Conservation (phyloP, 2,797 vertebrate species). For the Morus bassanus region DNA sequence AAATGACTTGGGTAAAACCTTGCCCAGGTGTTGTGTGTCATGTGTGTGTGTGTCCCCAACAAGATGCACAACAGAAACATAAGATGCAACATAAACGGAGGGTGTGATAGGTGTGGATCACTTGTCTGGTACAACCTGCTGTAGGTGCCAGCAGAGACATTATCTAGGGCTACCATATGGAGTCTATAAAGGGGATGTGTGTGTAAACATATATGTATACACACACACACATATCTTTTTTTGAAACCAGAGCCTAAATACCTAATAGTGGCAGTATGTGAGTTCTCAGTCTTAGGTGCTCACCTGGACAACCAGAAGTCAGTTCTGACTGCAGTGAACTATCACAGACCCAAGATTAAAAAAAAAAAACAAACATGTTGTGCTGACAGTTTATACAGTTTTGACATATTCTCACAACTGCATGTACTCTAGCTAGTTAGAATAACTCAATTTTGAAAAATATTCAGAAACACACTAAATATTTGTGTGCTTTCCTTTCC, state of each 20-base stretch:
- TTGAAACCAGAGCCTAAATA: background rate
- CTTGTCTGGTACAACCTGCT: background rate
- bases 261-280: background rate
- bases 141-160: background rate
- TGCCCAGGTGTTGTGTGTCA: background rate
- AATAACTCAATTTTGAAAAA: background rate
- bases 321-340: background rate
- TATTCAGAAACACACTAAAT: background rate
- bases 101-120: background rate
- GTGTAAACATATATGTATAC: background rate
- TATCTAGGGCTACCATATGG: background rate
- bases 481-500: background rate
- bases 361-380: background rate
- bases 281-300: background rate
- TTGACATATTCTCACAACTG: background rate
- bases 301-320: background rate
- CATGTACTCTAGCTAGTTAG: background rate
- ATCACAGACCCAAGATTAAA: background rate
- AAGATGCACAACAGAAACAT: background rate
- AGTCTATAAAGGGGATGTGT: background rate
- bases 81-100: background rate
- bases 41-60: accelerated
- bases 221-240: background rate
- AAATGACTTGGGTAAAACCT: background rate
- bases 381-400: background rate